These are phyloP conservation scores for Python bivittatus DNA, from an alignment of 2,113 vertebrate genomes.

Conservation along the genomic window DNA sequence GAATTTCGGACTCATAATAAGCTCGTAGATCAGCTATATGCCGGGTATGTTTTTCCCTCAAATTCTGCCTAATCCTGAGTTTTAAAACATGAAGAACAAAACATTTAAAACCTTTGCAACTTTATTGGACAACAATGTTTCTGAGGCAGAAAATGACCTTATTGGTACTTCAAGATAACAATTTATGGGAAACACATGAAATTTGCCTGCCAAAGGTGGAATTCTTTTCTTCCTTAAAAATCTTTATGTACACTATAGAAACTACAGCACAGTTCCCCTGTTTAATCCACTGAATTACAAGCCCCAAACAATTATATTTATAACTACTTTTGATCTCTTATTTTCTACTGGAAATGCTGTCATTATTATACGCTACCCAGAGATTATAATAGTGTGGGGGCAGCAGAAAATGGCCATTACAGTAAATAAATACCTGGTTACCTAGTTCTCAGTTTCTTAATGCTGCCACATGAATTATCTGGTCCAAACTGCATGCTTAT, in stretches of 20 bases:
- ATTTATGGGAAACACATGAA: neutral
- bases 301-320: neutral
- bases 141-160: neutral
- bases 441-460: neutral
- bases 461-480: neutral
- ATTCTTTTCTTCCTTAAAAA: no score
- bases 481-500: neutral
- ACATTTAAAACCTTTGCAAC: neutral
- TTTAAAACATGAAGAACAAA: conserved; percentile 23
- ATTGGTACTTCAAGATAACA: neutral
- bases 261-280: neutral
- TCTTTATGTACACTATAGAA: no score
- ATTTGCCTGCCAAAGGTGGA: neutral
- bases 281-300: neutral
- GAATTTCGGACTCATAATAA: conserved; percentile 93
- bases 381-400: neutral
- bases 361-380: neutral
- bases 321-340: neutral
- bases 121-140: neutral
- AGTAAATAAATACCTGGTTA: neutral
- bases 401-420: neutral
- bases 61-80: conserved; percentile 86
- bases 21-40: conserved; percentile 90
- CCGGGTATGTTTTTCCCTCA: conserved; percentile 91
- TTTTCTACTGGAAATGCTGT: neutral